phyloP scores from a whole-genome alignment of 2,113 vertebrate species.

The Salvator merianae region DNA sequence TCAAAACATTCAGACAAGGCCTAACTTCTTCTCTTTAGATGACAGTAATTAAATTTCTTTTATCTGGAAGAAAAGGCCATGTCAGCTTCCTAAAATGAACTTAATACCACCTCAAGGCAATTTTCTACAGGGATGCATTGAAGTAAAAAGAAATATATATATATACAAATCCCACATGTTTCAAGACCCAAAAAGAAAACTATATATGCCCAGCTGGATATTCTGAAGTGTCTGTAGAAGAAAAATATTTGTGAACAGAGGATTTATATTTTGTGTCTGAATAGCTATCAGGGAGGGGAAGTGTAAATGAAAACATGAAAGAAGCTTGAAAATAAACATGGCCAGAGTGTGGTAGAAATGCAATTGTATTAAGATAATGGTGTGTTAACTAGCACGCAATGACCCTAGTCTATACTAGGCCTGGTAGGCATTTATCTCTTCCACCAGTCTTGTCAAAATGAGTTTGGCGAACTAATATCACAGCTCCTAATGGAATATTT shows the following conservation, averaged over 20 bases:
- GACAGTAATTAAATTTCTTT: conserved; percentile 70
- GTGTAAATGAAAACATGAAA: conserved; percentile 11
- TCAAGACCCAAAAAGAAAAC: conserved; percentile 44
- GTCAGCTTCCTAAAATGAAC: conserved; percentile 58
- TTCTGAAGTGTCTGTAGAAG: conserved; percentile 16
- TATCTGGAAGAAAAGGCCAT: conserved; percentile 52
- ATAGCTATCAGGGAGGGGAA: neutral
- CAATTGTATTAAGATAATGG: conserved; percentile 36
- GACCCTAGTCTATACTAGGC: conserved; percentile 32
- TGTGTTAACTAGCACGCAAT: conserved; percentile 22
- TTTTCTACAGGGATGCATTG: conserved; percentile 53
- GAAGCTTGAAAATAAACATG: conserved; percentile 30
- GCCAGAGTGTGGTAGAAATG: conserved; percentile 26
- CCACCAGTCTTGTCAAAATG: conserved; percentile 15
- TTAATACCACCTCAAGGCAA: conserved; percentile 56
- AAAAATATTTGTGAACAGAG: conserved; percentile 34
- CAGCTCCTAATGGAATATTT: conserved; percentile 27
- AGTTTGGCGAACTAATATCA: conserved; percentile 28
- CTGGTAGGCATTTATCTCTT: neutral
- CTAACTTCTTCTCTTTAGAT: conserved; percentile 51
- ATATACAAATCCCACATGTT: conserved; percentile 56
- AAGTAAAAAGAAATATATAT: conserved; percentile 18
- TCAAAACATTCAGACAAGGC: conserved; percentile 49
- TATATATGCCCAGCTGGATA: conserved; percentile 42
- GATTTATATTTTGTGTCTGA: conserved; percentile 17